Evolutionary conservation across 2,888 invertebrate species (phyloP).

Genomic region (Drosophila cracens): DNA sequence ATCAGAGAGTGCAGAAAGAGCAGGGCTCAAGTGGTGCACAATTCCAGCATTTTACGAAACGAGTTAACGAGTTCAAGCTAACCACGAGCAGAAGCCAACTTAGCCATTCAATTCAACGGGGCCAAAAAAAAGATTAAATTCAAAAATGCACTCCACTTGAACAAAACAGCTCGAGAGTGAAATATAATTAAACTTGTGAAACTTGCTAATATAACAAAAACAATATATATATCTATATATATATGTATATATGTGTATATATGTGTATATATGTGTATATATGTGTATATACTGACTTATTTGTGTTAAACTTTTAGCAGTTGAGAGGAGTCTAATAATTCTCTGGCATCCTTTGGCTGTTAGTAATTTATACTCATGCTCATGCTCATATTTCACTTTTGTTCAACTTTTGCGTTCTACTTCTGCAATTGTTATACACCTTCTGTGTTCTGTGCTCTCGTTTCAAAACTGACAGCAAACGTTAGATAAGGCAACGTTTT

Average conservation of each 20-base stretch:
- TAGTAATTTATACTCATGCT: background rate
- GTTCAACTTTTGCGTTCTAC: background rate
- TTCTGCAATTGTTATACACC: background rate
- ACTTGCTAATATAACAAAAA: background rate
- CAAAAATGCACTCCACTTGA: background rate
- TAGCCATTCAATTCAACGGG: background rate
- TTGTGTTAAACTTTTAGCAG: background rate
- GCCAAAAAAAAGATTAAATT: background rate
- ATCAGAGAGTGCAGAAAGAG: background rate
- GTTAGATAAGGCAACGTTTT: background rate
- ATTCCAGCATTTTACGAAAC: conserved; percentile 1
- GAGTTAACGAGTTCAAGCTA: background rate
- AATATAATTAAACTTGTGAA: background rate
- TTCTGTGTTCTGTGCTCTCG: no score
- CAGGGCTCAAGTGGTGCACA: background rate
- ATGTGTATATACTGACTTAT: no score
- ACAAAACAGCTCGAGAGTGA: no score
- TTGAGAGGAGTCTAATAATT: background rate
- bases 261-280: no score
- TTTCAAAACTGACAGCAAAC: background rate
- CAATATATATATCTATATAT: no score
- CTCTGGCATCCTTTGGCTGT: background rate
- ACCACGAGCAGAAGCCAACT: background rate
- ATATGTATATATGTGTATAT: no score
- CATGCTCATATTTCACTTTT: background rate